Base-by-base conservation (phyloP, 2,113 vertebrate genomes). In the Corapipo altera region DNA sequence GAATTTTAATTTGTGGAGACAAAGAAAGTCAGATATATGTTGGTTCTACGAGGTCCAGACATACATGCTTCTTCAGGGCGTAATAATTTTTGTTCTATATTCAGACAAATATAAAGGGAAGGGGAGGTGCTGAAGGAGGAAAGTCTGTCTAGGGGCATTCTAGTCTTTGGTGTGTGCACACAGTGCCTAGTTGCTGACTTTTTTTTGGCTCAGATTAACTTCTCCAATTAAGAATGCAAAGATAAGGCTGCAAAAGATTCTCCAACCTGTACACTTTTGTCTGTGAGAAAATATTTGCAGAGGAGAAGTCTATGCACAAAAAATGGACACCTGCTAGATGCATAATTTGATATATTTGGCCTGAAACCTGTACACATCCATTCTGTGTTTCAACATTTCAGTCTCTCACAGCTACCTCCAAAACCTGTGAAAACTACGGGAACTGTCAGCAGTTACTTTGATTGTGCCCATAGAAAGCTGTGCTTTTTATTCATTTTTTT, bases 221-320 rank as follows among this genome's bases (percentile, higher is more conserved):
- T 35, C 18, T 73, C 11, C 51, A 57, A 39, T 80, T 89, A 59
- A 79, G 20, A 55, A 51, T 90, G 37, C 44, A 74, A 70, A 66
- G 33, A 65, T 44, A 81, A 61, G 26, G 10, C 41, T 93, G 22
- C 33, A 33, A 48, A 78, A 30, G 21, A 73, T 57, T 89, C 1
- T 1, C 15, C 1, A 12, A 1, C 11, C 5, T 8, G 5, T 3
- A 14, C 2, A 2, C 15, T 89, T 70, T 46, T 62, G 30, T 54
- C 32, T 55, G 15, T 5, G 4, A 67, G 57, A 49, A 75, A 35
- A 27, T 78, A 62, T 49, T 85, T 72, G 2, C 17, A 21, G 13
- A 27, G 3, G 7, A 64, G 28, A 72, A 39, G 16, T 41, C 30
- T 75, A 4, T 71, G 37, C n/a, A 39, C 35, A 86, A 65, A 48